Evolutionary conservation across 2,888 invertebrate genomes (phyloP).

Genomic region (Pseudococcus jackbeardsleyi): DNA sequence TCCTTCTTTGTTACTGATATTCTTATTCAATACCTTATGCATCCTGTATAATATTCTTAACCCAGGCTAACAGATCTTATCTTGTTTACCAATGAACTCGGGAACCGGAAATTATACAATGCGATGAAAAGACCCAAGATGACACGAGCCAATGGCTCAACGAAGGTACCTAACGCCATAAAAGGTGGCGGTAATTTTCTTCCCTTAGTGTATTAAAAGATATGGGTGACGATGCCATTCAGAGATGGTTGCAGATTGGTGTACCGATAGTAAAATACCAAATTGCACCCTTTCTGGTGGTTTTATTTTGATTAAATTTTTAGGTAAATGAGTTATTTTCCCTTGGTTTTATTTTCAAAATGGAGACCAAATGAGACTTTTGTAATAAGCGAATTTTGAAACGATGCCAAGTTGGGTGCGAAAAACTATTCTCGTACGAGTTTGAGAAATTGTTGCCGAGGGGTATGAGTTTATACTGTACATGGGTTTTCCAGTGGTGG

Average conservation of each 20-base stretch:
- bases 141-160: conserved; percentile 6
- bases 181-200: conserved; percentile 11
- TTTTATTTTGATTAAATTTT: conserved; percentile 1
- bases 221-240: not conserved
- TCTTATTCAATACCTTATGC: conserved; percentile 51
- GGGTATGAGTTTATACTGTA: not conserved
- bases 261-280: not conserved
- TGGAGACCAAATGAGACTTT: not conserved
- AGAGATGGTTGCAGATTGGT: not conserved
- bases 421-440: not conserved
- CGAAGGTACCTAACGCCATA: not conserved
- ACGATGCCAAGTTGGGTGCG: not conserved
- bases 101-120: conserved; percentile 57
- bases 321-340: not conserved
- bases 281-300: not conserved
- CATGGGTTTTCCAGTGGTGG: not conserved
- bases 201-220: not conserved
- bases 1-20: conserved; percentile 48
- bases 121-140: not conserved
- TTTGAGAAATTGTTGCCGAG: not conserved
- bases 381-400: not conserved
- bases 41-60: conserved; percentile 56
- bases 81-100: conserved; percentile 60
- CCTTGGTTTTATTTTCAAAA: not conserved
- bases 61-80: conserved; percentile 53